phyloP scores from a whole-genome alignment of 1,140 invertebrate species.

The Delia radicum region DNA sequence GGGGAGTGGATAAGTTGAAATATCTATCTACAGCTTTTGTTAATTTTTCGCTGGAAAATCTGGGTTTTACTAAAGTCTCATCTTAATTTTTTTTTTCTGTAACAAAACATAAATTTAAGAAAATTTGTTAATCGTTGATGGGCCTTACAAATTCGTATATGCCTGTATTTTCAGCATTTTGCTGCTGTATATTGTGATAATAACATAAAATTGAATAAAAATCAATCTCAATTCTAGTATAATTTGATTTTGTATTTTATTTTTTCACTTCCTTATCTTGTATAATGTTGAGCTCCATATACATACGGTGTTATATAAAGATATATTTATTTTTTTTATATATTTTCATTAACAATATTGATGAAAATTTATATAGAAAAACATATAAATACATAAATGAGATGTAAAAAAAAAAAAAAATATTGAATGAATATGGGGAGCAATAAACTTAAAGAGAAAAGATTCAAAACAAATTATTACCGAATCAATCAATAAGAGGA shows the following conservation, averaged over 20 bases:
- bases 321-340: background rate
- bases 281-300: background rate
- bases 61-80: no score
- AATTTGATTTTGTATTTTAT: conserved; percentile 3
- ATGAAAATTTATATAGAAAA: background rate
- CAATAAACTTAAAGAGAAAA: background rate
- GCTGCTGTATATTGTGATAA: background rate
- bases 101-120: no score
- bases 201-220: conserved; percentile 13
- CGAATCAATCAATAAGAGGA: no score
- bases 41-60: no score
- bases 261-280: background rate
- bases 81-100: no score
- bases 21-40: no score
- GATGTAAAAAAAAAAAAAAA: background rate
- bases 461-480: background rate
- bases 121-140: no score
- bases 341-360: background rate
- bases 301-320: background rate
- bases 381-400: background rate
- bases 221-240: conserved; percentile 16
- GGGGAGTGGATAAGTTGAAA: no score
- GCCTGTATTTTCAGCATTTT: background rate
- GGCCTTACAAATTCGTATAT: no score
- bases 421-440: background rate